phyloP scores from a whole-genome alignment of 1,140 invertebrate genomes.

The Catajapyx aquilonaris region DNA sequence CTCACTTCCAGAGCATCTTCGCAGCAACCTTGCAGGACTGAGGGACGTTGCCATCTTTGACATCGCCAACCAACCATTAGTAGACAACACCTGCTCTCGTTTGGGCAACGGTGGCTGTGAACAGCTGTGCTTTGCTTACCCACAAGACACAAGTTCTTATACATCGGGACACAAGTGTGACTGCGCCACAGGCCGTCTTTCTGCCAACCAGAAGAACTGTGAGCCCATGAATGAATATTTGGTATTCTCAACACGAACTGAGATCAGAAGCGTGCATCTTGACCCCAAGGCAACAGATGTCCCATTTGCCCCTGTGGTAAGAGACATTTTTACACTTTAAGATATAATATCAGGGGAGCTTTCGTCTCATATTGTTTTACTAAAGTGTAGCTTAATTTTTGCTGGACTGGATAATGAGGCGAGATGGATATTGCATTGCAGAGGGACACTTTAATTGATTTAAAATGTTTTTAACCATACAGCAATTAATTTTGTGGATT shows the following conservation, averaged over 20 bases:
- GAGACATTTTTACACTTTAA: slow-evolving; percentile 9
- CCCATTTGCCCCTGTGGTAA: slow-evolving; percentile 57
- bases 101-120: slow-evolving; percentile 62
- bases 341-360: not conserved
- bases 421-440: too few relatives aligned
- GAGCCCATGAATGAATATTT: slow-evolving; percentile 65
- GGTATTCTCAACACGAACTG: slow-evolving; percentile 75
- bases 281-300: slow-evolving; percentile 56
- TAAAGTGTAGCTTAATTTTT: too few relatives aligned
- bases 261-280: slow-evolving; percentile 66
- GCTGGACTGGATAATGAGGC: too few relatives aligned
- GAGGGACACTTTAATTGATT: too few relatives aligned
- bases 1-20: slow-evolving; percentile 34
- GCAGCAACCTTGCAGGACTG: slow-evolving; percentile 62
- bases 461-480: too few relatives aligned
- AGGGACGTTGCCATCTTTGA: slow-evolving; percentile 82
- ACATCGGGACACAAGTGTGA: too few relatives aligned
- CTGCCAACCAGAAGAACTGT: slow-evolving; percentile 40
- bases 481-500: too few relatives aligned
- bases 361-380: slow-evolving; percentile 3
- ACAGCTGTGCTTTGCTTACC: slow-evolving; percentile 88
- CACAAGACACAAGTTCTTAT: slow-evolving; percentile 21
- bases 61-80: slow-evolving; percentile 63
- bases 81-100: slow-evolving; percentile 52
- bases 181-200: slow-evolving; percentile 66